Evolutionary conservation across 2,888 invertebrate species (phyloP).

Genomic region (Cataglyphis albicans): DNA sequence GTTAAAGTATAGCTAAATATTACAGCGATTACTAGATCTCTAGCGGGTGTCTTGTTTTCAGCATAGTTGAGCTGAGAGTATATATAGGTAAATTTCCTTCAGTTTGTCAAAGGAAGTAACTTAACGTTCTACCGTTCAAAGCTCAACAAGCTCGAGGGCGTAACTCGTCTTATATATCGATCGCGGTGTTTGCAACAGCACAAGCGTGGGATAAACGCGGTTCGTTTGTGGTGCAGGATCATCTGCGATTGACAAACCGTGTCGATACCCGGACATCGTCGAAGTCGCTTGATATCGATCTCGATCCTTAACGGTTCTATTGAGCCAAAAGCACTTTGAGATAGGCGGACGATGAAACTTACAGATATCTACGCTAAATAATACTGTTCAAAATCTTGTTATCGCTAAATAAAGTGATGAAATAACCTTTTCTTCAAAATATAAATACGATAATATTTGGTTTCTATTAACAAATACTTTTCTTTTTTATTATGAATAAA

Average conservation of each 20-base stretch:
- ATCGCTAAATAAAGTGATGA: background rate
- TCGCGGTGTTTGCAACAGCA: conserved; percentile 50
- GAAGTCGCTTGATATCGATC: conserved; percentile 44
- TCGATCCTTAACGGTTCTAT: conserved; percentile 22
- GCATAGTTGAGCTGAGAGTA: conserved; percentile 26
- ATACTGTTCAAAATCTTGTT: background rate
- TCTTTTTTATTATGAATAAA: background rate
- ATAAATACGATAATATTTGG: background rate
- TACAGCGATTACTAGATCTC: conserved; percentile 35
- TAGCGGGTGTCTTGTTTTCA: conserved; percentile 30
- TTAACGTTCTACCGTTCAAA: conserved; percentile 51
- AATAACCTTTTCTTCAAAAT: background rate
- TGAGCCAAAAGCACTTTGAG: background rate
- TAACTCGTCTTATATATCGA: conserved; percentile 51
- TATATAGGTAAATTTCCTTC: conserved; percentile 38
- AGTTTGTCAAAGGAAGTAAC: conserved; percentile 49
- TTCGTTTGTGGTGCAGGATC: conserved; percentile 48
- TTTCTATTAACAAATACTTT: background rate
- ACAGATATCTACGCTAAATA: background rate
- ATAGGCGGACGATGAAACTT: background rate
- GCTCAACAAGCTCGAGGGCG: conserved; percentile 46
- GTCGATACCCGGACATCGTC: conserved; percentile 31
- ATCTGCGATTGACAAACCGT: conserved; percentile 55
- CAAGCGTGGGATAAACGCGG: conserved; percentile 49
- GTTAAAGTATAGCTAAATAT: conserved; percentile 21